Conservation (phyloP, 2,113 vertebrate species). For the Geococcyx californianus region DNA sequence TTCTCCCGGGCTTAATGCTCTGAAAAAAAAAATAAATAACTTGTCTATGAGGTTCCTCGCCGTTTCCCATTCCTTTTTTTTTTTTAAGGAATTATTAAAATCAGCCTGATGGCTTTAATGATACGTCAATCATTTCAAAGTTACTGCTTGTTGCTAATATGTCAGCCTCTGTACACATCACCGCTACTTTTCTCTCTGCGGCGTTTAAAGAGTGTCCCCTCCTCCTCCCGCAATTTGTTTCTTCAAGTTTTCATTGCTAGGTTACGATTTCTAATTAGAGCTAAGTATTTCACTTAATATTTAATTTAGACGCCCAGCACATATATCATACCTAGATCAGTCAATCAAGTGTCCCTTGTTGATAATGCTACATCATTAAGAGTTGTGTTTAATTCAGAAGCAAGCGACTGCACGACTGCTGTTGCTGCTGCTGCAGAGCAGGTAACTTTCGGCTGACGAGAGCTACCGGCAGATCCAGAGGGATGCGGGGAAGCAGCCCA, state of each 20-base stretch:
- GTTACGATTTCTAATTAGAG: constrained; percentile 62
- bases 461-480: background rate
- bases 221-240: constrained; percentile 24
- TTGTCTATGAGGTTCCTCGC: background rate
- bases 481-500: background rate
- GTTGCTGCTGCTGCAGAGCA: background rate
- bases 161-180: constrained; percentile 50
- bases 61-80: background rate
- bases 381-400: constrained; percentile 63
- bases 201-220: background rate
- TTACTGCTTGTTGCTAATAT: constrained; percentile 41
- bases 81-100: constrained; percentile 39
- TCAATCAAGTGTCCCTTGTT: constrained; percentile 71
- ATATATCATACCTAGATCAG: constrained; percentile 68
- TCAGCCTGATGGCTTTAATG: constrained; percentile 50
- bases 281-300: constrained; percentile 67
- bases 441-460: constrained; percentile 2
- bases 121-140: constrained; percentile 60
- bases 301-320: constrained; percentile 66
- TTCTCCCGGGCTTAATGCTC: background rate
- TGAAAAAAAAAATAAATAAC: constrained; percentile 48
- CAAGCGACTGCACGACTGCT: background rate
- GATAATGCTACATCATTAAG: constrained; percentile 64
- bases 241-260: constrained; percentile 54
- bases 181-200: background rate